A percentile compares a stretch with the other conserved stretches of the same genome.
These are phyloP conservation scores for Geophilus truncorum DNA, from an alignment of 2,888 invertebrate species.

Conservation along the genomic window DNA sequence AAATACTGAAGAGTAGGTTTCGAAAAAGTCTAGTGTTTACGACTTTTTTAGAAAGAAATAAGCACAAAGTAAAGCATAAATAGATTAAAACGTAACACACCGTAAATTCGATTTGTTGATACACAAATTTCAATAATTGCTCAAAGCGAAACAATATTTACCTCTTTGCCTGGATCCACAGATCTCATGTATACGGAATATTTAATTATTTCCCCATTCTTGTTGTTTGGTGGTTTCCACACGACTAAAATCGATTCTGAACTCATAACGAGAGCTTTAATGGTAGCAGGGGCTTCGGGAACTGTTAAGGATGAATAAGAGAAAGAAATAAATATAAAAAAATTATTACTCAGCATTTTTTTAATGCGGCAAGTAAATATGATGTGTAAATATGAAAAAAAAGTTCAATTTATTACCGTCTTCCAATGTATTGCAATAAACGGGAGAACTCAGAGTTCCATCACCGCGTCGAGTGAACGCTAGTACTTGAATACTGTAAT, in stretches of 20 bases:
- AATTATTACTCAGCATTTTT: neutral
- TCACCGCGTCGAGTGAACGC: constrained; percentile 94
- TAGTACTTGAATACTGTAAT: constrained; percentile 93
- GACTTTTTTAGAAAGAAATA: neutral
- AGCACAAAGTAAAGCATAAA: neutral
- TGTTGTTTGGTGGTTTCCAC: constrained; percentile 68
- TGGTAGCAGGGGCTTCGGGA: constrained; percentile 70
- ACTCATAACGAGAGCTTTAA: constrained; percentile 71
- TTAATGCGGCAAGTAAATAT: neutral
- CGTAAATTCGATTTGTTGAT: neutral
- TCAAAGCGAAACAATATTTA: constrained; percentile 29
- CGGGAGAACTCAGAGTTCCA: constrained; percentile 78
- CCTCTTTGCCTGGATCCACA: constrained; percentile 38
- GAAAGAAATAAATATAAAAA: constrained; percentile 34
- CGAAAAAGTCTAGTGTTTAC: neutral
- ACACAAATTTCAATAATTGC: neutral
- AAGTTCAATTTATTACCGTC: constrained; percentile 62
- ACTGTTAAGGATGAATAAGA: constrained; percentile 53
- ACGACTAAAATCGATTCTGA: constrained; percentile 68
- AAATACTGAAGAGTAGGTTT: no score
- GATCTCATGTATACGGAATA: constrained; percentile 55
- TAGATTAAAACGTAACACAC: neutral
- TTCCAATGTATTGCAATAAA: constrained; percentile 91
- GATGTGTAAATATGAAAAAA: neutral
- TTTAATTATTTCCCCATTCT: constrained; percentile 70